Conservation (phyloP, 2,113 vertebrate genomes). For the Seriola dumerili region DNA sequence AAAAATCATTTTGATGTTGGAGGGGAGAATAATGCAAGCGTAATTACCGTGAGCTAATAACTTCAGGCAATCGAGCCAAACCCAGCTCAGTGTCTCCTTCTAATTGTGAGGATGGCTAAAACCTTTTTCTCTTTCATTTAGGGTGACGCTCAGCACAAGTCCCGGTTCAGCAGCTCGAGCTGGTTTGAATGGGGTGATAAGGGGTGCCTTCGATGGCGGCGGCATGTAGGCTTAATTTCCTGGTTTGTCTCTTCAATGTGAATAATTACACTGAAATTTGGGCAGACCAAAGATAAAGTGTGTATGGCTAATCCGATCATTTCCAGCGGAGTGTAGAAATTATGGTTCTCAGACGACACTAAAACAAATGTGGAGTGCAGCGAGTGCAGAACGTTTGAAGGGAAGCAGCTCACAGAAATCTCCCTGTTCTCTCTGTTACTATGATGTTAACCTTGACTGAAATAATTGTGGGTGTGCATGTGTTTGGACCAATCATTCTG, state of each 20-base stretch:
- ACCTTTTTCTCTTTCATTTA: constrained; percentile 77
- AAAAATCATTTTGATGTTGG: constrained; percentile 62
- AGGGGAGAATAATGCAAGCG: constrained; percentile 79
- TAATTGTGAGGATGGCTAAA: constrained; percentile 81
- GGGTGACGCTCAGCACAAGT: constrained; percentile 66
- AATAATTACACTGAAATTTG: constrained; percentile 79
- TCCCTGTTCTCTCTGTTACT: constrained; percentile 20
- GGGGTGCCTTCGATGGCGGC: constrained; percentile 62
- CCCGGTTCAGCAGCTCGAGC: constrained; percentile 58
- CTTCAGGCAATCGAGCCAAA: constrained; percentile 76
- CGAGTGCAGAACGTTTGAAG: constrained; percentile 31
- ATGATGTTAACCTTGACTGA: constrained; percentile 53
- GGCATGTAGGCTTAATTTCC: constrained; percentile 67
- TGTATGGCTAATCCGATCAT: constrained; percentile 77
- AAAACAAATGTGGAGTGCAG: constrained; percentile 50
- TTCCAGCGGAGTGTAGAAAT: constrained; percentile 70
- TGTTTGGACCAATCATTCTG: constrained; percentile 40
- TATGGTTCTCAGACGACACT: constrained; percentile 56
- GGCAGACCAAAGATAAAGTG: constrained; percentile 77
- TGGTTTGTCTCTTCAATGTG: constrained; percentile 68
- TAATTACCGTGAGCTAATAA: constrained; percentile 85
- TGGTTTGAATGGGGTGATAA: constrained; percentile 75
- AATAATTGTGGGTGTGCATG: constrained; percentile 35
- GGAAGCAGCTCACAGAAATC: constrained; percentile 43
- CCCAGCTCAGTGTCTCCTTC: constrained; percentile 75